Evolutionary conservation across 2,113 vertebrate species (phyloP).

Genomic region (Copsychus sechellarum): DNA sequence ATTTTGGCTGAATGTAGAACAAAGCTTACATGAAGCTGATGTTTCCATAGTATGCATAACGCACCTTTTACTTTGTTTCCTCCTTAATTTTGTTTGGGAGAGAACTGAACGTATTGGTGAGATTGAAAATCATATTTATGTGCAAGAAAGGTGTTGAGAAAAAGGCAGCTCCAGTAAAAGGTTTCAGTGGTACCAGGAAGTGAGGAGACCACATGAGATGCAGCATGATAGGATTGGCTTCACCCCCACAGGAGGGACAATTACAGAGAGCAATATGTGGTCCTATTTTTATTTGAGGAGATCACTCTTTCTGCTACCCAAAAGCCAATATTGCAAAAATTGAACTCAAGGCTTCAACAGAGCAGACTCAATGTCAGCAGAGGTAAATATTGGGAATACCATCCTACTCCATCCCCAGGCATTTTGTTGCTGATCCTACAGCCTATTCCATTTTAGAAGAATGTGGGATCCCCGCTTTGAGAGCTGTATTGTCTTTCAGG

Average conservation of each 20-base stretch:
- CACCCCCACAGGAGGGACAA: neutral
- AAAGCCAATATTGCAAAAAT: neutral
- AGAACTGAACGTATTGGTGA: neutral
- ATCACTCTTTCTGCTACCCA: neutral
- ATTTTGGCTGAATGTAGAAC: neutral
- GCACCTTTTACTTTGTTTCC: neutral
- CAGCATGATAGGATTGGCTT: neutral
- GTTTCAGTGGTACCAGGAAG: neutral
- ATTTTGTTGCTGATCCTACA: neutral
- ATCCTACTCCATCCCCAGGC: neutral
- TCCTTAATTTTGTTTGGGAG: neutral
- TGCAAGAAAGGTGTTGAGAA: neutral
- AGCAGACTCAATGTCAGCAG: neutral
- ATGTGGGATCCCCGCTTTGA: neutral
- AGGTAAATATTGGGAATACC: neutral
- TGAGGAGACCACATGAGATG: rapidly evolving
- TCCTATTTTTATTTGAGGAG: neutral
- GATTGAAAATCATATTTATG: neutral
- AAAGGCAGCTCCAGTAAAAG: neutral
- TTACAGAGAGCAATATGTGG: neutral
- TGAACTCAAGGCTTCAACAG: neutral
- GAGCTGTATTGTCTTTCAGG: neutral
- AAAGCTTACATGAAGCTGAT: neutral
- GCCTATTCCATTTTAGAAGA: neutral
- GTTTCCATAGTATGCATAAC: neutral